phyloP scores from a whole-genome alignment of 2,797 vertebrate genomes.

The Catostomus latipinnis region DNA sequence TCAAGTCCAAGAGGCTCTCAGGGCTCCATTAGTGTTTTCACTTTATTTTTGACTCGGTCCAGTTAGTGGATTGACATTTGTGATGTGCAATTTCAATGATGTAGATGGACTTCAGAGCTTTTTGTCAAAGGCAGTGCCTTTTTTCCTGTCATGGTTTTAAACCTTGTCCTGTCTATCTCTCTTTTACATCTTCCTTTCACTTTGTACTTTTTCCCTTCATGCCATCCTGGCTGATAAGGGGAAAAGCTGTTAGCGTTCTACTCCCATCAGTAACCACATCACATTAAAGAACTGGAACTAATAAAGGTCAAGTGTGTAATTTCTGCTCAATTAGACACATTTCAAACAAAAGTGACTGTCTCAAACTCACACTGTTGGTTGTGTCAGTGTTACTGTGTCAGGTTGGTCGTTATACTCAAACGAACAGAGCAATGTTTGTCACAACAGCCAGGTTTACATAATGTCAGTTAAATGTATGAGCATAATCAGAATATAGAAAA shows the following conservation, averaged over 20 bases:
- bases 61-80: conserved; percentile 40
- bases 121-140: conserved; percentile 29
- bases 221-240: not conserved
- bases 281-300: not conserved
- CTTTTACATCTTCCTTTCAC: not conserved
- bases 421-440: too few species aligned
- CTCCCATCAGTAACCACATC: not conserved
- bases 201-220: not conserved
- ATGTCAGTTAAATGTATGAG: too few species aligned
- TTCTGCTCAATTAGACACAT: not conserved
- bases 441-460: too few species aligned
- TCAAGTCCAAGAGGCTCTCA: conserved; percentile 24
- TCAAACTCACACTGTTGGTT: too few species aligned
- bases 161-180: not conserved
- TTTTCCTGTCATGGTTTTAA: conserved; percentile 20
- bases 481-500: too few species aligned
- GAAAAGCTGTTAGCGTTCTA: not conserved
- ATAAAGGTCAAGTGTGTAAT: not conserved
- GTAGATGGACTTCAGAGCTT: conserved; percentile 42
- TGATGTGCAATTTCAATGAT: conserved; percentile 49
- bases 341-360: too few species aligned
- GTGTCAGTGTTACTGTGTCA: too few species aligned
- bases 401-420: too few species aligned
- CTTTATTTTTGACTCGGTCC: conserved; percentile 13
- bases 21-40: conserved; percentile 30